A percentile compares a stretch with the other conserved stretches of the same genome.
These are phyloP conservation scores for Calameuta idolon DNA, from an alignment of 2,888 invertebrate species.

Conservation along the genomic window DNA sequence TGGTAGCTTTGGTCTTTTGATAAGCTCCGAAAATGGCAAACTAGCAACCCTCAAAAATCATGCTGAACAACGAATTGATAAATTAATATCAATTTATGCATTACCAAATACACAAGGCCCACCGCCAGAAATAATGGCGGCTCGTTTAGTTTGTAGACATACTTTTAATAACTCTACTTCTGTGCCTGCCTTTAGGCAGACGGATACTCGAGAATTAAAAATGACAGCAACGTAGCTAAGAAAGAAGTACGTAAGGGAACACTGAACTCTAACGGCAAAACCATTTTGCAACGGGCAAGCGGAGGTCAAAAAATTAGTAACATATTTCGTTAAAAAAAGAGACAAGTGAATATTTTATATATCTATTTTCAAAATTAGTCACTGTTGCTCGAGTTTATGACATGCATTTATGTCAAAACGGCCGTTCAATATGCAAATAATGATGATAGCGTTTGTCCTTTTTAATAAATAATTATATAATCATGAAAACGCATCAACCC, in stretches of 20 bases:
- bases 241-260: background rate
- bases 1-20: constrained; percentile 51
- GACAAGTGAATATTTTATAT: background rate
- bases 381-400: background rate
- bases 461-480: background rate
- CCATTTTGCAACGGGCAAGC: background rate
- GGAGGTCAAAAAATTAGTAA: background rate
- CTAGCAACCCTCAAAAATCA: constrained; percentile 28
- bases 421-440: background rate
- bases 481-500: background rate
- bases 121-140: constrained; percentile 43
- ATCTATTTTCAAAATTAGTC: background rate
- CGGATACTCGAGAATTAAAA: background rate
- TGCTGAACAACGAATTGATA: constrained; percentile 39
- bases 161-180: background rate
- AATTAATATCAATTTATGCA: constrained; percentile 44
- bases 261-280: background rate
- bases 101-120: constrained; percentile 38
- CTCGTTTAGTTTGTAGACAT: constrained; percentile 24
- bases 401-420: background rate
- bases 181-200: background rate
- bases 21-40: constrained; percentile 35
- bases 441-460: background rate
- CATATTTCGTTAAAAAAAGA: background rate
- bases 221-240: background rate